Evolutionary conservation across 2,888 invertebrate species (phyloP), one percentile per base, ranked within the genome.

Genomic region (Meandrusa payeni): DNA sequence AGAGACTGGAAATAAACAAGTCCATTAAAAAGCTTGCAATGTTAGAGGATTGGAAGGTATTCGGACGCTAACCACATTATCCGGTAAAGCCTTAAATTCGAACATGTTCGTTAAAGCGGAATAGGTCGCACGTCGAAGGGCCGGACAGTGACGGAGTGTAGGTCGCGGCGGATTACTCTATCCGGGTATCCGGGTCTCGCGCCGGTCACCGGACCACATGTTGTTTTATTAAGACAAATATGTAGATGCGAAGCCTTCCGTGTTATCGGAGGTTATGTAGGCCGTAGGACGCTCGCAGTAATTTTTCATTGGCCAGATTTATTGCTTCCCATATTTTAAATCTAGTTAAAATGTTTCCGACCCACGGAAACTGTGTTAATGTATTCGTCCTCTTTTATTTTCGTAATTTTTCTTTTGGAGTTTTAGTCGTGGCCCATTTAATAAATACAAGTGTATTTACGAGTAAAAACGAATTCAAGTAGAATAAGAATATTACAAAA

Each of bases 81-180:
- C 55, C 51, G 51, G 59, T 59, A 64, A 69, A 67, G 60, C 67
- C 70, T 70, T 69, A 74, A 79, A 79, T 72, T 75, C 69, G 67
- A 70, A 79, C 81, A 77, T 73, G 75, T 78, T 69, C 67, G 79
- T 74, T 80, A 83, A 83, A 77, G 75, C 69, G 52, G 64, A 65
- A 65, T 69, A 69, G 74, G 73, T 72, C 67, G 69, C 61, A 50
- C 48, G 66, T 73, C 68, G 71, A 64, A 71, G 68, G 59, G 50
- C 54, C 55, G 60, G 82, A 83, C 83, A 85, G 68, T 79, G 81
- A 81, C 74, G 76, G 74, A 85, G 78, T 78, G 54, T 47, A 51
- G 61, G 59, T 55, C 55, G 47, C 32, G 24, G 13, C 27, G 53
- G 55, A 53, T 58, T 56, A 55, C 41, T 50, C 45, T 47, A 32